Evolutionary conservation across 2,113 vertebrate genomes (phyloP), one percentile per base, ranked within the genome.

Genomic region (Platichthys flesus): DNA sequence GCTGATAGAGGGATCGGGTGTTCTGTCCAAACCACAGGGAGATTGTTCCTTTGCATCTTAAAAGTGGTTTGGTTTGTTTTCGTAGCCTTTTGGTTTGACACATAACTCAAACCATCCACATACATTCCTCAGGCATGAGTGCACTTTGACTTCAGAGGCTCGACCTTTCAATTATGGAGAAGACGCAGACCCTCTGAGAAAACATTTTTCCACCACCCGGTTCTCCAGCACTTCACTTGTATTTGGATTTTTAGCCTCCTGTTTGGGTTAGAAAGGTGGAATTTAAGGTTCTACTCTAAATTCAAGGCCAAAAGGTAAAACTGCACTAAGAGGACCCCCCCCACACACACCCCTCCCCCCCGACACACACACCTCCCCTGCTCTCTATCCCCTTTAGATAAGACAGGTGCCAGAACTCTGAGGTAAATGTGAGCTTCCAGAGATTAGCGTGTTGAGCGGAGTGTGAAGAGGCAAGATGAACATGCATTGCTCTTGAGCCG

Each of bases 391-490:
- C 42, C 31, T 23, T 35, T 35, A 71, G 74, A 83, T 78, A 61
- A 85, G 60, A 62, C 73, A 55, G 42, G 55, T 54, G 59, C 42
- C 71, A 71, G 28, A 61, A 40, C 42, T 63, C 31, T 62, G 64
- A 57, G 20, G 74, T 49, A 70, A 82, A 83, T 68, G 69, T 74
- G 66, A 23, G 55, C 56, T 78, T 78, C 78, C 23, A 26, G 55
- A 81, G 86, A 81, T 76, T 69, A 83, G 70, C 16, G 54, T 42
- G 64, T 69, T 37, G 55, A 78, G 73, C 72, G 80, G 78, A 72
- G 72, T 79, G 85, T 87, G 82, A 84, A 79, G 69, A 49, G 2
- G 59, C 26, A 57, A 82, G 81, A 85, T 85, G 81, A 83, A 79
- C 60, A 85, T 60, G 74, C 71, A 72, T 61, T 14, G 47, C 73